These are phyloP conservation scores for Zeugodacus cucurbitae DNA, from an alignment of 1,140 invertebrate species.

Conservation along the genomic window DNA sequence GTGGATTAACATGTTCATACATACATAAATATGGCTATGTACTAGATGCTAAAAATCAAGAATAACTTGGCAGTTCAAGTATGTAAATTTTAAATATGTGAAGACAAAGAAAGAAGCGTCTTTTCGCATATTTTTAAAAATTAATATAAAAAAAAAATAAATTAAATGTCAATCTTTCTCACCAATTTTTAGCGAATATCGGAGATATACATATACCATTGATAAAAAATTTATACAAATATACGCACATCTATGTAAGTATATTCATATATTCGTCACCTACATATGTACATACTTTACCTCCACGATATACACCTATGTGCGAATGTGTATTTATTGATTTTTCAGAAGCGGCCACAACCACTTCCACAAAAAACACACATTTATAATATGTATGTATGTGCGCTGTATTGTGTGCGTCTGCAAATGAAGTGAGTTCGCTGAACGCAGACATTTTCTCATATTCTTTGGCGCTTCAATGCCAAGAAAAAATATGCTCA, in stretches of 20 bases:
- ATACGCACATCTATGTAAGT: not conserved
- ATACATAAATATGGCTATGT: not conserved
- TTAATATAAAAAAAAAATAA: too few relatives aligned
- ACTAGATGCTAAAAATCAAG: not conserved
- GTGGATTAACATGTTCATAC: not conserved
- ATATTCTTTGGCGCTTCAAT: not conserved
- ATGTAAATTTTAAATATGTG: not conserved
- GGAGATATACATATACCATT: too few relatives aligned
- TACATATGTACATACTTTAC: not conserved
- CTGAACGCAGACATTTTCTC: not conserved
- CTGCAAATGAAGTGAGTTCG: not conserved
- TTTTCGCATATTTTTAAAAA: too few relatives aligned
- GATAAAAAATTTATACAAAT: not conserved
- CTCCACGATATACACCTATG: not conserved
- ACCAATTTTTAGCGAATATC: too few relatives aligned
- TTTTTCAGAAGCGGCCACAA: not conserved
- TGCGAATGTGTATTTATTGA: slow-evolving; percentile 34
- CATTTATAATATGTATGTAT: not conserved
- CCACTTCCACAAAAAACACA: too few relatives aligned
- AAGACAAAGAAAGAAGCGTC: not conserved
- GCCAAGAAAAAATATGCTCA: slow-evolving; percentile 3
- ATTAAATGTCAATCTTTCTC: too few relatives aligned
- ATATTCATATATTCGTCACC: not conserved
- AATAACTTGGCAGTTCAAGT: too few relatives aligned
- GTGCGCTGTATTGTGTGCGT: not conserved